phyloP scores from a whole-genome alignment of 1,140 invertebrate genomes.

The Probaryconus sp. region DNA sequence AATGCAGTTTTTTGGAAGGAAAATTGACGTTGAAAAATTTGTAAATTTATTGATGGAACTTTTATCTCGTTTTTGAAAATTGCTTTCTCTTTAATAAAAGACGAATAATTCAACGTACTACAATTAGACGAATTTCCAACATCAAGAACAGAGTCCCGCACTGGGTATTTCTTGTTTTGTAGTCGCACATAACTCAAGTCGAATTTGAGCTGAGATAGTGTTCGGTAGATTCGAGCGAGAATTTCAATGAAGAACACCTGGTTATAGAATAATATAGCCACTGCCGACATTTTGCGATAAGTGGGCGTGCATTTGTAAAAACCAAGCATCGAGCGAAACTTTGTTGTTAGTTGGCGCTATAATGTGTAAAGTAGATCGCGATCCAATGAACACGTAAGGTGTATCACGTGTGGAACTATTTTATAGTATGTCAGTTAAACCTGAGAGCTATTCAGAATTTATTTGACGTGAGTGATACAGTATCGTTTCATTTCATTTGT shows the following conservation, averaged over 20 bases:
- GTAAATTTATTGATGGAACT: no score
- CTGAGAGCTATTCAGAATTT: no score
- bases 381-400: constrained; percentile 21
- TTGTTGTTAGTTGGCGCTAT: constrained; percentile 23
- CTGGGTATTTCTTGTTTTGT: constrained; percentile 33
- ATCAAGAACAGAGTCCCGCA: constrained; percentile 34
- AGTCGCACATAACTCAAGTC: constrained; percentile 50
- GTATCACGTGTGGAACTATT: no score
- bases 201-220: constrained; percentile 43
- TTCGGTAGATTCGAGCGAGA: constrained; percentile 38
- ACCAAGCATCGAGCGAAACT: constrained; percentile 35
- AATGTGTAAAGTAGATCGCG: constrained; percentile 6
- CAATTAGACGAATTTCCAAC: constrained; percentile 45
- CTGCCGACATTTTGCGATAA: constrained; percentile 45
- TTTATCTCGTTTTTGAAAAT: no score
- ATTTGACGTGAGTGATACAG: no score
- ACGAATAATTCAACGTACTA: no score
- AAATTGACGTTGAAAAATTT: no score
- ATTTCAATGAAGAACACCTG: constrained; percentile 56
- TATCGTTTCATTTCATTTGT: no score
- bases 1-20: no score
- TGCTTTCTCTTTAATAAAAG: no score
- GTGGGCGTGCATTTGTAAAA: constrained; percentile 22
- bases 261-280: constrained; percentile 53
- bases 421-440: no score